Conservation (phyloP, 2,888 invertebrate species). For the Dynastes hyllus region DNA sequence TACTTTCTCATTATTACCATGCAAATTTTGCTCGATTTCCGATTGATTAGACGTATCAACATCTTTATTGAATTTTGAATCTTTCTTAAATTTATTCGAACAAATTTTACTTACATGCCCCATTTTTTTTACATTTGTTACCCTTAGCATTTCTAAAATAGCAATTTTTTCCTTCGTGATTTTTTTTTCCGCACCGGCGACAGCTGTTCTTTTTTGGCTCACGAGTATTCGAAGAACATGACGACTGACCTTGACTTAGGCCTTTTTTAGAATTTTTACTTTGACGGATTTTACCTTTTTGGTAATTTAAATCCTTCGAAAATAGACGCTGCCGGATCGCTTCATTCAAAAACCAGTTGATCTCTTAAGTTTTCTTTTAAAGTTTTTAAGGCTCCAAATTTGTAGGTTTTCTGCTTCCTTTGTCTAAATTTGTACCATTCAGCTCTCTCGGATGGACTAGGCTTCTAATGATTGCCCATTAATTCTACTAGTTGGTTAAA, state of each 20-base stretch:
- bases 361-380: constrained; percentile 35
- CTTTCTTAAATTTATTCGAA: constrained; percentile 15
- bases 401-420: constrained; percentile 20
- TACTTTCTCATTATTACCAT: background rate
- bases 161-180: constrained; percentile 12
- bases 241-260: background rate
- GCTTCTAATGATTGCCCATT: constrained; percentile 17
- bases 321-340: no score
- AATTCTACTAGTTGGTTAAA: background rate
- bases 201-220: background rate
- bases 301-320: background rate
- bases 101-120: background rate
- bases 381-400: constrained; percentile 1
- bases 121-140: constrained; percentile 26
- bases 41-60: background rate
- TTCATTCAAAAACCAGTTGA: constrained; percentile 18
- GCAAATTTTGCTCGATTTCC: background rate
- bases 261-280: constrained; percentile 4
- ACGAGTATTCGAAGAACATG: no score
- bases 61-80: constrained; percentile 17
- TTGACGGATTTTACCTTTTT: constrained; percentile 12
- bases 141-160: constrained; percentile 34
- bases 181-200: constrained; percentile 17
- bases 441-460: constrained; percentile 24
- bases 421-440: constrained; percentile 35